Base-by-base conservation (phyloP, 2,888 invertebrate genomes). In the Oxycera nigricornis region DNA sequence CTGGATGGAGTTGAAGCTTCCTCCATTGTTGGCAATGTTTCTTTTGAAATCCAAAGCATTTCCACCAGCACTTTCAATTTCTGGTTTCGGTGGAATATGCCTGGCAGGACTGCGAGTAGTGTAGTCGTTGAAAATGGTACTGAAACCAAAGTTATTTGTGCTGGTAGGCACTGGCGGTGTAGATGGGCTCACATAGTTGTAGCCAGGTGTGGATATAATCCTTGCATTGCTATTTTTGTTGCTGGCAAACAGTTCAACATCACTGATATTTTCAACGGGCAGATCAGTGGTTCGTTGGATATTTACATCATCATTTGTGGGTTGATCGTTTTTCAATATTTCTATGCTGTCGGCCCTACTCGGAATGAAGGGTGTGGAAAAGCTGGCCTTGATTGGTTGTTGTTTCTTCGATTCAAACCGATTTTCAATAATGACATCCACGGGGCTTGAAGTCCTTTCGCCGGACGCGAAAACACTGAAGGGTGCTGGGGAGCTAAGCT, bases 401-500 rank as follows among this genome's bases (percentile, higher is more conserved):
- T 65, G 65, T 26, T 41, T 65, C n/a, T 24, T 39, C 14, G 65
- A 65, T 65, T 65, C 65, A 22, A 65, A 65, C 7, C n/a, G 65
- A 2, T 22, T 39, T 39, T 20, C 39, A 41, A 65, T 65, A 14
- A 65, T 14, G 2, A 65, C 65, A 26, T 52, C 70, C 7, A 28
- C 31, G 1, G 70, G 35, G 39, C 52, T 52, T 28, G 52, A 39
- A 14, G 70, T 55, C 14, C 55, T 52, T 52, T 70, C 70, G 30
- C 30, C 70, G 3, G 55, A 70, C 4, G 50, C n/a, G 30, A 52
- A 46, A 28, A 68, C 28, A 22, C 30, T 70, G 24, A 70, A 70
- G 14, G 70, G 70, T 30, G 70, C 52, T 24, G 70, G 70, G 3
- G 70, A 70, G 31, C 70, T 70, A 9, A 70, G 70, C 26, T 70